phyloP scores from a whole-genome alignment of 2,888 invertebrate species.

The Cerastoderma edule region DNA sequence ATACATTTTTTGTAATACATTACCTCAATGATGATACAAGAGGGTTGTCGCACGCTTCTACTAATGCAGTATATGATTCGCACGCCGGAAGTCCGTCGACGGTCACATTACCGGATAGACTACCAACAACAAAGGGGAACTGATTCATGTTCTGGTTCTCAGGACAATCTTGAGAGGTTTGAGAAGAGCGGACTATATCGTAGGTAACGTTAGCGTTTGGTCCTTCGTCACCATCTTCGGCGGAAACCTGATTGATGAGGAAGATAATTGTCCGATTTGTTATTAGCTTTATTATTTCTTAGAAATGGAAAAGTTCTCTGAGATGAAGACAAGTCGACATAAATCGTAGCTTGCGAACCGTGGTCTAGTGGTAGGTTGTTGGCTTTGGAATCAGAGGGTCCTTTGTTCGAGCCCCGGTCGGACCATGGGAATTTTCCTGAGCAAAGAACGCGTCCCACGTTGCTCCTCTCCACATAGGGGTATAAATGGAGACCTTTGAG shows the following conservation, averaged over 20 bases:
- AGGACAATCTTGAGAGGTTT: background rate
- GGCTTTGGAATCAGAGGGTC: too few species aligned
- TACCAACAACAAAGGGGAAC: background rate
- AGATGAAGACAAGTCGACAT: too few species aligned
- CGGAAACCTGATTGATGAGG: conserved; percentile 42
- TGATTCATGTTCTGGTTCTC: background rate
- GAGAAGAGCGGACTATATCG: background rate
- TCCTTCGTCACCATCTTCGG: conserved; percentile 41
- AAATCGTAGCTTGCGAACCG: too few species aligned
- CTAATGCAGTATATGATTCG: conserved; percentile 11
- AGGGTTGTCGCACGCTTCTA: conserved; percentile 46
- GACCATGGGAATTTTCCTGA: too few species aligned
- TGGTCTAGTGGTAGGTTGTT: too few species aligned
- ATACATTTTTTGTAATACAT: background rate
- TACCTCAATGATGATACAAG: background rate
- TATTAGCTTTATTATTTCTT: too few species aligned
- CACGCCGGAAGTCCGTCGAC: background rate
- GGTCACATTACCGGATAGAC: background rate
- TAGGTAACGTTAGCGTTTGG: conserved; percentile 35
- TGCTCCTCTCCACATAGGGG: too few species aligned
- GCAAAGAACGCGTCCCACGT: too few species aligned
- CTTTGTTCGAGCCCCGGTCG: too few species aligned
- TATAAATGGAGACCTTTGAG: too few species aligned
- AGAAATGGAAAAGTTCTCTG: too few species aligned
- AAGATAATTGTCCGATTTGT: too few species aligned